Base-by-base conservation (phyloP, 64 coral and sea anemone genomes). In the Montipora sp. region DNA sequence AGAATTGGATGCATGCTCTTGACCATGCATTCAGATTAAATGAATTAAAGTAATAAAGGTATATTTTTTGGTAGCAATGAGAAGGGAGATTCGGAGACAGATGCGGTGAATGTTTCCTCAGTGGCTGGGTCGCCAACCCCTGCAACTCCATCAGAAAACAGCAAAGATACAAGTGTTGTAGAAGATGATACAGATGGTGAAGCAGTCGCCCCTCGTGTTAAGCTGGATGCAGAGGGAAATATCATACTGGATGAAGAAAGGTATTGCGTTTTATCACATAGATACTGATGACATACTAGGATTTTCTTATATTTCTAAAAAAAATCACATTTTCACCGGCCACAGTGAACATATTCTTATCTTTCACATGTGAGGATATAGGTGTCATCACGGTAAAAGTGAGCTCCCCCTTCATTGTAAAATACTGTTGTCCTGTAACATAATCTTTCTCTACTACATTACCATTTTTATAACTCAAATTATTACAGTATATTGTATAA, bases 171-270 rank as follows among this genome's bases (percentile, higher is more conserved):
- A 63, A 24, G 9, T 15, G 47, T 36, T 18, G 90, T 75, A 48
- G 83, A 69, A 43, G 91, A 74, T 51, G 75, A 67, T 43, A 15
- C 61, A 7, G 61, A 78, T 87, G 16, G 58, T 55, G 36, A 74
- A 11, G 48, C 80, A n/a, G 74, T 87, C 13, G 98, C 98, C 6
- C 98, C 98, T 12, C 98, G 90, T 47, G 98, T 99, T 4, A 99
- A 93, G 43, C 90, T 99, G 60, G 92, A 88, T 80, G 98, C 92
- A 51, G 98, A 99, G 47, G 98, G 98, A 11, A 83, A 78, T 71
- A 99, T 99, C 55, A 95, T 99, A 3, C 20, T 99, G 23, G 98
- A 99, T 81, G 98, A 99, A 59, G 98, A 99, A 92, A 99, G 98
- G 98, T 98, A 51, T 20, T 10, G 11, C 2, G 3, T 44, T 57